Conservation (phyloP, 2,888 invertebrate species). For the Heliconius ismenius region DNA sequence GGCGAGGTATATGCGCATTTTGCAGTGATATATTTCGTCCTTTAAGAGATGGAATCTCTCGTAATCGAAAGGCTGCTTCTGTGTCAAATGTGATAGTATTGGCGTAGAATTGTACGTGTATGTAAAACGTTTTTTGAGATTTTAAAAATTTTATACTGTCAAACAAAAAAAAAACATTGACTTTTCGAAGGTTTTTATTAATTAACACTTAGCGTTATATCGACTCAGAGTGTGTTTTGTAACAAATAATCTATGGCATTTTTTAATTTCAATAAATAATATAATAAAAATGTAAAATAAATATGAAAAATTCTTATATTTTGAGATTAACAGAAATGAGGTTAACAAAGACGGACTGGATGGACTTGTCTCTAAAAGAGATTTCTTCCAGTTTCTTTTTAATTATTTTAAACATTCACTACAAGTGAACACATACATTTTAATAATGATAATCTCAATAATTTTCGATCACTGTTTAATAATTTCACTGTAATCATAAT, state of each 20-base stretch:
- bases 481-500: too few relatives aligned
- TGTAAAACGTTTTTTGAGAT: conserved; percentile 37
- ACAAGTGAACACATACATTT: too few relatives aligned
- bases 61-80: conserved; percentile 49
- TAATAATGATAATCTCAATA: too few relatives aligned
- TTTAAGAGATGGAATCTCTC: conserved; percentile 49
- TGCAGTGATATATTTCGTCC: conserved; percentile 50
- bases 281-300: too few relatives aligned
- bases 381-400: too few relatives aligned
- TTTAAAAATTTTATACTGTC: conserved; percentile 39
- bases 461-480: too few relatives aligned
- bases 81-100: conserved; percentile 47
- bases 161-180: conserved; percentile 5
- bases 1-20: conserved; percentile 42
- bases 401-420: too few relatives aligned
- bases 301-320: too few relatives aligned
- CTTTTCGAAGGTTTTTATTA: conserved; percentile 14
- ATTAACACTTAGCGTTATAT: neutral
- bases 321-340: too few relatives aligned
- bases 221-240: conserved; percentile 1
- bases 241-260: neutral
- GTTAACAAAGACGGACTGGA: too few relatives aligned
- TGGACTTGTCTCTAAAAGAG: too few relatives aligned
- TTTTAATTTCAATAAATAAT: neutral
- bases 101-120: conserved; percentile 33